Base-by-base conservation (phyloP, 2,113 vertebrate genomes). In the Spea multiplicata region DNA sequence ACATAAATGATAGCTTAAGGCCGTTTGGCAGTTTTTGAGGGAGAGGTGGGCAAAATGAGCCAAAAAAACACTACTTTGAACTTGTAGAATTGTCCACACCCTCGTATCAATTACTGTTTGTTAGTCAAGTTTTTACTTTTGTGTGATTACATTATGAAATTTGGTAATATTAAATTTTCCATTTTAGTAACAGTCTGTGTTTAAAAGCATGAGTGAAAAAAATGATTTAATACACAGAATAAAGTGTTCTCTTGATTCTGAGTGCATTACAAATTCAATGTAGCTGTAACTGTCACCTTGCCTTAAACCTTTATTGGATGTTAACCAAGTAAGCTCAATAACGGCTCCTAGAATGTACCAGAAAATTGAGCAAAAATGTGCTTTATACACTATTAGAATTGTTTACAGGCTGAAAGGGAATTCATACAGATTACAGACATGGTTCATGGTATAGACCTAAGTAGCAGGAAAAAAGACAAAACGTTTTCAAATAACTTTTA, bases 311-410 rank as follows among this genome's bases (percentile, higher is more conserved):
- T 77, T 77, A 59, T 46, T 77, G 66, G 66, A 77, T 8, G 12
- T 53, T 49, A 70, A 70, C 75, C 75, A 77, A 77, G 67, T 48
- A 44, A 61, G 14, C 47, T 74, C 46, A 74, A 48, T 65, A 65
- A 50, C 47, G 13, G 17, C 6, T 71, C 17, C n/a, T 50, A 6
- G 55, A 71, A 71, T 30, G 9, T 5, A 57, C 44, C 53, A 57
- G 68, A 5, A 12, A 12, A 59, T 53, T n/a, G 12, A 55, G 4
- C 44, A 53, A 17, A 55, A 13, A 30, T 44, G 47, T 9, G 14
- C 30, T 44, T 6, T 59, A 46, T 4, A 50, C 12, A 59, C 55
- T 59, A 13, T 59, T 12, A 7, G 10, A 59, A 59, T 3, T 12
- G 55, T 59, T 59, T 13, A 8, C 30, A 30, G 30, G 30, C 30